These are phyloP conservation scores for Hanleya hanleyi DNA, from an alignment of 2,888 invertebrate genomes.

Conservation along the genomic window DNA sequence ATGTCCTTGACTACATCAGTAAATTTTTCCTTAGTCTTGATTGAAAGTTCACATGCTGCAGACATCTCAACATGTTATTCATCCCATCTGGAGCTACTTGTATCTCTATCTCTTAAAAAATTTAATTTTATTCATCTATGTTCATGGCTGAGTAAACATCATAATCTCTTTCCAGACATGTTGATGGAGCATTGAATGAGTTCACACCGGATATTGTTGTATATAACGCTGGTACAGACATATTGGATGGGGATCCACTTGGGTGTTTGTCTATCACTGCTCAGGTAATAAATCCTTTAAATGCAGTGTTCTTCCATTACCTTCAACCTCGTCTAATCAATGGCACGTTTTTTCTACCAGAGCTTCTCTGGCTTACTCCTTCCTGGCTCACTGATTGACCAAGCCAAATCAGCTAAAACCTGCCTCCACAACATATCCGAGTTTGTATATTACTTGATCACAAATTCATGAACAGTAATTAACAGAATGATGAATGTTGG, in stretches of 20 bases:
- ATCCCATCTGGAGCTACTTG: too few species aligned
- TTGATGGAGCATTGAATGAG: conserved; percentile 81
- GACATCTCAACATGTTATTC: too few species aligned
- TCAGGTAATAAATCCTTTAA: conserved; percentile 74
- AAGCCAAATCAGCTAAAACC: not conserved
- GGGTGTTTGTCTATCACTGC: conserved; percentile 83
- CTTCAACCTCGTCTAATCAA: not conserved
- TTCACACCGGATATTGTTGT: conserved; percentile 85
- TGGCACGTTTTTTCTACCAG: too few species aligned
- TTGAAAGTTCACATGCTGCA: too few species aligned
- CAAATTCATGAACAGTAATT: not conserved
- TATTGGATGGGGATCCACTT: conserved; percentile 85
- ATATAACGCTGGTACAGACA: conserved; percentile 96
- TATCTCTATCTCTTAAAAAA: not conserved
- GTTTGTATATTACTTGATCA: not conserved
- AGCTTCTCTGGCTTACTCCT: too few species aligned
- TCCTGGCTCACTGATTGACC: not conserved
- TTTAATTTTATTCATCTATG: too few species aligned
- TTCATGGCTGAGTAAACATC: too few species aligned
- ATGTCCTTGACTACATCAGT: too few species aligned
- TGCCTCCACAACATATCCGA: too few species aligned
- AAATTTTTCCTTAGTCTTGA: too few species aligned
- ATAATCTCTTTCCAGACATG: conserved; percentile 79
- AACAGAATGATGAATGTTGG: not conserved
- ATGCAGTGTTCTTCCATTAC: not conserved